These are phyloP conservation scores for Grallaria varia DNA, from an alignment of 2,113 vertebrate genomes.

Conservation along the genomic window DNA sequence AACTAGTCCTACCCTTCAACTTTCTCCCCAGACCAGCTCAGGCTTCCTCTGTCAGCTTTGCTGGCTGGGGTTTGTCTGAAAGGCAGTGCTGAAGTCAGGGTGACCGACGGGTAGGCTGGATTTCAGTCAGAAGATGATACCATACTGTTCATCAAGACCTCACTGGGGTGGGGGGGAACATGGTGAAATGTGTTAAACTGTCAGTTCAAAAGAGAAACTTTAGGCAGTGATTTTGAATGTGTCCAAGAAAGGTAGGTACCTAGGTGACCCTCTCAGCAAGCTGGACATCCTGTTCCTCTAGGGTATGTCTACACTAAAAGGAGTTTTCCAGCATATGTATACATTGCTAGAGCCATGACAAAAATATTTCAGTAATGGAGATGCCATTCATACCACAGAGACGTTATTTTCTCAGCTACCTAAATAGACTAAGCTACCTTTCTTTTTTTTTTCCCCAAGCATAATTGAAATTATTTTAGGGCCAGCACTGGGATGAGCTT, in stretches of 20 bases:
- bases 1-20: background rate
- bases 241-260: background rate
- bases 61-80: background rate
- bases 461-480: background rate
- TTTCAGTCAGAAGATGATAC: background rate
- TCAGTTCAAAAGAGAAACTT: background rate
- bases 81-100: background rate
- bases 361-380: constrained; percentile 23
- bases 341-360: background rate
- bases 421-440: background rate
- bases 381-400: background rate
- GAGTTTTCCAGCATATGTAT: background rate
- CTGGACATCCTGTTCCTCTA: background rate
- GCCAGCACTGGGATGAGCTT: background rate
- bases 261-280: background rate
- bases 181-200: background rate
- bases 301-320: background rate
- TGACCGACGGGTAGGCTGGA: background rate
- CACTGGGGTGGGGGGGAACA: background rate
- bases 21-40: background rate
- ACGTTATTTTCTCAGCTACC: constrained; percentile 32
- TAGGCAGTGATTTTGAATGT: background rate
- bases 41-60: background rate
- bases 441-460: background rate
- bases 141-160: background rate